A percentile compares a stretch with the other conserved stretches of the same genome.
These are phyloP conservation scores for Chloroceryle amazona DNA, from an alignment of 2,797 vertebrate species.

Conservation along the genomic window DNA sequence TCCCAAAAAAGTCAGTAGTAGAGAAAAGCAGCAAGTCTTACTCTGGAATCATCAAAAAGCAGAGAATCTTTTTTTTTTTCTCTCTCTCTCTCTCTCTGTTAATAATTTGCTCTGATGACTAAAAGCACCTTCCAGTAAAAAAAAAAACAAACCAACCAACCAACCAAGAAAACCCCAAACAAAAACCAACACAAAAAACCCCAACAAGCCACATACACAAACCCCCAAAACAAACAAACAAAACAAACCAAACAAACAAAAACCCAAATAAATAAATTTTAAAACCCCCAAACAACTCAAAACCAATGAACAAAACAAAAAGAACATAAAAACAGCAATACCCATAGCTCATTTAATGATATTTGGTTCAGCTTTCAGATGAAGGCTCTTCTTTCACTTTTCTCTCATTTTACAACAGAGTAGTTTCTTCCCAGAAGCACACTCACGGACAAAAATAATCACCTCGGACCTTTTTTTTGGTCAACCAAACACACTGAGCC, in stretches of 20 bases:
- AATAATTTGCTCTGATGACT: neutral
- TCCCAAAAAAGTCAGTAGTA: neutral
- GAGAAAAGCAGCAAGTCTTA: neutral
- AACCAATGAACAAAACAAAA: neutral
- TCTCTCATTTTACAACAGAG: neutral
- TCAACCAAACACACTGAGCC: neutral
- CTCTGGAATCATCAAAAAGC: neutral
- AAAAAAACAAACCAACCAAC: neutral
- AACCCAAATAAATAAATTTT: neutral
- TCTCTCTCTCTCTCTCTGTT: neutral
- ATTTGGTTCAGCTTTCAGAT: neutral
- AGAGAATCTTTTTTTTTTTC: neutral
- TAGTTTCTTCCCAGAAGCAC: neutral
- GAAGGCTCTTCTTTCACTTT: neutral
- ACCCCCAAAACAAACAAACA: too few relatives aligned
- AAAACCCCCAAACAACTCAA: neutral
- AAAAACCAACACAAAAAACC: neutral
- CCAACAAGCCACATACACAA: neutral
- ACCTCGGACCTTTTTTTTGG: neutral
- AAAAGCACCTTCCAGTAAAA: neutral
- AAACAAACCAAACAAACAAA: neutral
- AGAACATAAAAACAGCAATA: neutral
- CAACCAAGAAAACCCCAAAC: rapidly evolving
- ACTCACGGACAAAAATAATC: neutral
- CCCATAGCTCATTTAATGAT: neutral